Percentiles rank a stretch among this genome's conserved stretches.
These are phyloP conservation scores for Stomatorhinus walkeri DNA, from an alignment of 2,797 vertebrate genomes.

Conservation along the genomic window DNA sequence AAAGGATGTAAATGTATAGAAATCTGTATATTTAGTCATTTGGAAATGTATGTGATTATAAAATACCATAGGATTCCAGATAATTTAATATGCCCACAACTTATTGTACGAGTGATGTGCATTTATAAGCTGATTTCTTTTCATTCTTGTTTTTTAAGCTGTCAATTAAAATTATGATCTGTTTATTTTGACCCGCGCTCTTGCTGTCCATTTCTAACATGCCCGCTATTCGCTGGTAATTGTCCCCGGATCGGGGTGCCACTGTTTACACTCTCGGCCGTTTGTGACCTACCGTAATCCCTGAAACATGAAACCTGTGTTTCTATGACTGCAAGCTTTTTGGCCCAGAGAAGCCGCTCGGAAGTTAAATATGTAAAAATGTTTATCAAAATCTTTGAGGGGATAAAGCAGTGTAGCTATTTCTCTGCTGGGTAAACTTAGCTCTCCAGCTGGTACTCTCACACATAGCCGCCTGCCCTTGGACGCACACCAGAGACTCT, in stretches of 20 bases:
- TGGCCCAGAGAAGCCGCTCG: not conserved
- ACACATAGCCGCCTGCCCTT: not conserved
- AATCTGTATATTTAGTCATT: slow-evolving; percentile 38
- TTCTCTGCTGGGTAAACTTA: not conserved
- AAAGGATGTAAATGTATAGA: slow-evolving; percentile 31
- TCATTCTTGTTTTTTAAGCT: slow-evolving; percentile 46
- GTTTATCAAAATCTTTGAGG: not conserved
- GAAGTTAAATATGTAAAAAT: not conserved
- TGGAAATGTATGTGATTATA: slow-evolving; percentile 27
- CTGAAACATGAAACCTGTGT: not conserved
- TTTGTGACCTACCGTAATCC: not conserved
- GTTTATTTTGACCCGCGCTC: not conserved
- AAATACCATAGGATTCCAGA: slow-evolving; percentile 32
- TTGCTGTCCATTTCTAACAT: not conserved
- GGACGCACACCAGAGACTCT: not conserved
- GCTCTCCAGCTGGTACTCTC: not conserved
- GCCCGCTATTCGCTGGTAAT: not conserved
- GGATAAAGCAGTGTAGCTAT: not conserved
- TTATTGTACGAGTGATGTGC: slow-evolving; percentile 45
- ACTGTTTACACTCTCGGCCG: too few species aligned
- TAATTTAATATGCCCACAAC: slow-evolving; percentile 34
- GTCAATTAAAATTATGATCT: slow-evolving; percentile 47
- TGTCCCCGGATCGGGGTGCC: not conserved
- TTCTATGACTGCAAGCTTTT: not conserved
- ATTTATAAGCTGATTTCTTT: slow-evolving; percentile 48